A percentile compares a stretch with the other conserved stretches of the same genome.
Evolutionary conservation across 1,140 invertebrate species (phyloP).

Genomic region (Oncopodura yosiiana): DNA sequence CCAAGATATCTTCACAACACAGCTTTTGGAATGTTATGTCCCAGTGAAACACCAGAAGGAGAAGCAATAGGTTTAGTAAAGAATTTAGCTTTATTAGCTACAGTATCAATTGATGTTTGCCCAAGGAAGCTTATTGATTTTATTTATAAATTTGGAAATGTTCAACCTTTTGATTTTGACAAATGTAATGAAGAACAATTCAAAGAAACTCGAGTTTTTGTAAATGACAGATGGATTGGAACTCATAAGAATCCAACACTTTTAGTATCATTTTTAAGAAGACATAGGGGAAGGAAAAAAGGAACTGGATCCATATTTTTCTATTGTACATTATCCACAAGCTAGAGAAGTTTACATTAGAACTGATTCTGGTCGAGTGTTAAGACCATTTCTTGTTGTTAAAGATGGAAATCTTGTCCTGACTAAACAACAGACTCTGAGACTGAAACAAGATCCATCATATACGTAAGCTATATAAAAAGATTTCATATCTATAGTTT

Average conservation of each 20-base stretch:
- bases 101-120: slow-evolving; percentile 95
- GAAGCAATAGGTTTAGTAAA: slow-evolving; percentile 89
- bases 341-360: slow-evolving; percentile 96
- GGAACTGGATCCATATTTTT: slow-evolving; percentile 87
- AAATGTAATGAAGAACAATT: slow-evolving; percentile 1
- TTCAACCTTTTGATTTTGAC: slow-evolving; percentile 45
- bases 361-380: slow-evolving; percentile 95
- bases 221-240: slow-evolving; percentile 97
- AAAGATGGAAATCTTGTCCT: slow-evolving; percentile 82
- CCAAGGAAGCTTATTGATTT: slow-evolving; percentile 95
- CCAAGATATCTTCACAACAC: slow-evolving; percentile 97
- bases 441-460: slow-evolving; percentile 47
- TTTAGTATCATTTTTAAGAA: slow-evolving; percentile 89
- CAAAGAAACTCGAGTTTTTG: slow-evolving; percentile 93
- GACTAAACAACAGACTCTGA: slow-evolving; percentile 90
- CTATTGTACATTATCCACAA: slow-evolving; percentile 92
- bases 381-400: slow-evolving; percentile 90
- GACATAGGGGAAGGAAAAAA: slow-evolving; percentile 90
- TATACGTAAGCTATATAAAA: background rate
- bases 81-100: slow-evolving; percentile 97
- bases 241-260: slow-evolving; percentile 96
- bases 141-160: slow-evolving; percentile 86
- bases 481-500: background rate
- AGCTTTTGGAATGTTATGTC: slow-evolving; percentile 87
- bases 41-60: slow-evolving; percentile 94